A percentile compares a stretch with the other conserved stretches of the same genome.
phyloP scores from a whole-genome alignment of 2,113 vertebrate species.

The Xenotilapia caudafasciata region DNA sequence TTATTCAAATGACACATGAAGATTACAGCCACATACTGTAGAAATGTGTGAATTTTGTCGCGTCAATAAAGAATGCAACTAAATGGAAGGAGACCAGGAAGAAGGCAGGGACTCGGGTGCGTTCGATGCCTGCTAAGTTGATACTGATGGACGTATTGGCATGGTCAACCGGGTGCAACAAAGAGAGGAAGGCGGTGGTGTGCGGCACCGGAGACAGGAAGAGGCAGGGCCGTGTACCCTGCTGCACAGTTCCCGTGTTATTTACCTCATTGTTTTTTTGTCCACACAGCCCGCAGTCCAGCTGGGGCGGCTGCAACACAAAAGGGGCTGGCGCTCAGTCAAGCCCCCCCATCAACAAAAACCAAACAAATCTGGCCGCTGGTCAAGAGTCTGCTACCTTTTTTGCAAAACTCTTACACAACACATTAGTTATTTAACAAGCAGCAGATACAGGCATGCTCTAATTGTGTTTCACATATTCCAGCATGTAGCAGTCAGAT shows the following conservation, averaged over 20 bases:
- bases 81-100: conserved; percentile 17
- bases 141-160: conserved; percentile 56
- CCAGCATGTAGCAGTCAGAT: neutral
- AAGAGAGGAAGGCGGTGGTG: conserved; percentile 69
- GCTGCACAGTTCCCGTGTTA: conserved; percentile 53
- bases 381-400: conserved; percentile 3
- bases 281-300: conserved; percentile 22
- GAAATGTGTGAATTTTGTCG: neutral
- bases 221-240: conserved; percentile 54
- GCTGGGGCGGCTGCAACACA: conserved; percentile 42
- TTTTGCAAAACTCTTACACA: neutral
- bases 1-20: neutral
- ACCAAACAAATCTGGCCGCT: neutral
- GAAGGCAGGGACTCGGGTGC: neutral
- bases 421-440: neutral
- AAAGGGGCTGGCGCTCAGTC: conserved; percentile 32
- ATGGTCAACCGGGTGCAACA: conserved; percentile 54
- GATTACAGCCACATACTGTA: neutral
- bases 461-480: neutral
- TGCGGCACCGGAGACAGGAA: conserved; percentile 64
- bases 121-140: neutral
- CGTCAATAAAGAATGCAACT: neutral
- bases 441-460: neutral
- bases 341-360: neutral
- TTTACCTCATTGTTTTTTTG: conserved; percentile 62